phyloP scores from a whole-genome alignment of 37 sponge, comb jelly and placozoan species.

The Diacarnus erythraeanus region DNA sequence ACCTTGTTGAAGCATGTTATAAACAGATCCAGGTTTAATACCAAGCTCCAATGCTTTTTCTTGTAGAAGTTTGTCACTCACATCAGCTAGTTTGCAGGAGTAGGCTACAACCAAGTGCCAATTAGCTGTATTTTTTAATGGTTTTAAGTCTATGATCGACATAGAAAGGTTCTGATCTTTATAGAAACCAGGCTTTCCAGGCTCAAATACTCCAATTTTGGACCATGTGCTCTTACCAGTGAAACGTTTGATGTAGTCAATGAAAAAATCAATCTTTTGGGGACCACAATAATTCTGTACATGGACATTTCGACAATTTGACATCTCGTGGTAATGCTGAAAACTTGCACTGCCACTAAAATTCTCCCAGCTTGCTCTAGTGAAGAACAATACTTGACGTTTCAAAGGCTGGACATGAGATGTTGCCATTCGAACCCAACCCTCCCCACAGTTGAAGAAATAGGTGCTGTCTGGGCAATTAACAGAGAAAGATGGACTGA shows the following conservation, averaged over 20 bases:
- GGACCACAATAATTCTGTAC: neutral
- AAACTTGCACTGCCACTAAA: conserved; percentile 34
- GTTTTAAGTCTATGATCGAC: neutral
- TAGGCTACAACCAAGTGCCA: conserved; percentile 22
- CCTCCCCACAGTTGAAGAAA: conserved; percentile 84
- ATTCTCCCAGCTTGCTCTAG: conserved; percentile 54
- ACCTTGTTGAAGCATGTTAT: conserved; percentile 37
- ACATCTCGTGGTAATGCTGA: neutral
- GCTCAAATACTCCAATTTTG: neutral
- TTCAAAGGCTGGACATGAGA: conserved; percentile 13
- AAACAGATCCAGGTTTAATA: conserved; percentile 29
- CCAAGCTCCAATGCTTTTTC: conserved; percentile 70
- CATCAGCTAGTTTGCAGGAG: conserved; percentile 51
- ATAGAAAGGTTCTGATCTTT: conserved; percentile 16
- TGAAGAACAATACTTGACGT: conserved; percentile 49
- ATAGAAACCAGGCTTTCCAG: neutral
- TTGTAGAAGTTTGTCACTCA: conserved; percentile 58
- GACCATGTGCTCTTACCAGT: neutral
- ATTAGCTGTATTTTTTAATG: neutral
- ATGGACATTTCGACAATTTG: neutral
- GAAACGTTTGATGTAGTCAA: neutral
- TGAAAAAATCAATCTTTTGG: neutral
- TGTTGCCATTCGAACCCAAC: conserved; percentile 36
- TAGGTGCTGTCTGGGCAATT: conserved; percentile 67
- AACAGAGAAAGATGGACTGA: conserved; percentile 55